Percentiles rank a stretch among this genome's conserved stretches.
phyloP scores from a whole-genome alignment of 2,888 invertebrate genomes.

The Sylvicola fuscatus region DNA sequence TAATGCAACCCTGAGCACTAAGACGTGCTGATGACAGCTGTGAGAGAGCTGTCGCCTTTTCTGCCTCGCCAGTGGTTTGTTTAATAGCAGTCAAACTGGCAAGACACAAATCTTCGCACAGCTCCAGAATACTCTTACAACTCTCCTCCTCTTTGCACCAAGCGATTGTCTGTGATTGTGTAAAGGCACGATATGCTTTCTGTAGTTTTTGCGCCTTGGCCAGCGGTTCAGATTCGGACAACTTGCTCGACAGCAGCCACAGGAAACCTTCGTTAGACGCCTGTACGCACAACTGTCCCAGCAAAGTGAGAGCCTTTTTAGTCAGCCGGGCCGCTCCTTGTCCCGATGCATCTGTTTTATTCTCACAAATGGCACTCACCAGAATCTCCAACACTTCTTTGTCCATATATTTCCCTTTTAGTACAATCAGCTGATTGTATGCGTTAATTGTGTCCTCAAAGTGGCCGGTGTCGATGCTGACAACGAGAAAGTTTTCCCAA shows the following conservation, averaged over 20 bases:
- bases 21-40: slow-evolving; percentile 36
- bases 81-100: slow-evolving; percentile 31
- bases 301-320: slow-evolving; percentile 17
- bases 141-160: slow-evolving; percentile 36
- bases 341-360: slow-evolving; percentile 35
- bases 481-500: slow-evolving; percentile 88
- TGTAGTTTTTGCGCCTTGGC: slow-evolving; percentile 50
- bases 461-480: slow-evolving; percentile 69
- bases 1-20: slow-evolving; percentile 29
- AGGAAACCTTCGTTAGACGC: slow-evolving; percentile 46
- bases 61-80: slow-evolving; percentile 26
- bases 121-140: slow-evolving; percentile 37
- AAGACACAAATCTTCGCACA: slow-evolving; percentile 36
- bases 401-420: slow-evolving; percentile 64
- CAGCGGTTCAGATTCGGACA: slow-evolving; percentile 35
- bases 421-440: slow-evolving; percentile 66
- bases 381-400: slow-evolving; percentile 51
- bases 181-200: slow-evolving; percentile 52
- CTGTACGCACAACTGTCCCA: slow-evolving; percentile 22
- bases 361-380: slow-evolving; percentile 43
- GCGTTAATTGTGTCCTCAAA: slow-evolving; percentile 71
- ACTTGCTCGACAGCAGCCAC: slow-evolving; percentile 64
- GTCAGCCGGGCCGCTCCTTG: slow-evolving; percentile 23
- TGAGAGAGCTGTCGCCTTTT: slow-evolving; percentile 31
- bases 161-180: slow-evolving; percentile 25